phyloP scores from a whole-genome alignment of 2,888 invertebrate species.

The Spisula solida region DNA sequence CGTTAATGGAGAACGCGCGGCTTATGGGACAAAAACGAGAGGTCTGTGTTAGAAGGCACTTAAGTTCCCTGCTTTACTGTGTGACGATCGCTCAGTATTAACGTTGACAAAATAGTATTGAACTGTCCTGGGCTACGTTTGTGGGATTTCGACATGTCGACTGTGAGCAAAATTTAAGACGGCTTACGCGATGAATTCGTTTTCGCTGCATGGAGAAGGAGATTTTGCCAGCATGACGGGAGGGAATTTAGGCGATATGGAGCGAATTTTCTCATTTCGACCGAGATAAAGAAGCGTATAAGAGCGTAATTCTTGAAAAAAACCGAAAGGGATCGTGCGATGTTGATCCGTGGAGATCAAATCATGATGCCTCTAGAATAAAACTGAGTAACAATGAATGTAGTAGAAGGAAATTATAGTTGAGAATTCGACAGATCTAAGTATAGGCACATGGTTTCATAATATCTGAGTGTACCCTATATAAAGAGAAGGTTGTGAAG shows the following conservation, averaged over 20 bases:
- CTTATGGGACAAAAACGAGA: conserved; percentile 49
- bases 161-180: conserved; percentile 14
- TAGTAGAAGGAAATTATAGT: not conserved
- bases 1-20: conserved; percentile 45
- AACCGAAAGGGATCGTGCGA: not conserved
- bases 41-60: conserved; percentile 49
- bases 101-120: conserved; percentile 42
- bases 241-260: conserved; percentile 12
- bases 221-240: conserved; percentile 23
- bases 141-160: conserved; percentile 11
- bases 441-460: too few species aligned
- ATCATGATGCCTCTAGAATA: not conserved
- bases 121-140: conserved; percentile 28
- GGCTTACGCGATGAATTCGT: not conserved
- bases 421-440: not conserved
- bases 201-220: not conserved
- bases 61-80: conserved; percentile 21
- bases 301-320: not conserved
- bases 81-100: conserved; percentile 51
- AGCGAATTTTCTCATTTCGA: conserved; percentile 22
- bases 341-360: not conserved
- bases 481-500: too few species aligned
- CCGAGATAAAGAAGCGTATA: not conserved
- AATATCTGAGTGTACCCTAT: too few species aligned
- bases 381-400: not conserved